phyloP scores from a whole-genome alignment of 2,888 invertebrate genomes.

The Tachina fera region DNA sequence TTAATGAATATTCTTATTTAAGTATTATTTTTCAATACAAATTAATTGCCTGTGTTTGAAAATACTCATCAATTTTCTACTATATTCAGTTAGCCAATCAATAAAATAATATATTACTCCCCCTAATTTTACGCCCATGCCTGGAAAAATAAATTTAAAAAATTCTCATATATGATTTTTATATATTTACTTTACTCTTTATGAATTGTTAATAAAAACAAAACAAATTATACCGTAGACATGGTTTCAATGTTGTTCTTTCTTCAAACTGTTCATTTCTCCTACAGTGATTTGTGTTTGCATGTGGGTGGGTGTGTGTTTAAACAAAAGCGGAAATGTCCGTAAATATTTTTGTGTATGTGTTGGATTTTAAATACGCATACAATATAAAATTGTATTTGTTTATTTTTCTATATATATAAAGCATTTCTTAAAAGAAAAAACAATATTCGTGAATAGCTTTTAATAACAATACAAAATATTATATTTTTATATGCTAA shows the following conservation, averaged over 20 bases:
- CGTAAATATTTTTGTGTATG: slow-evolving; percentile 16
- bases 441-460: slow-evolving; percentile 33
- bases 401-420: slow-evolving; percentile 10
- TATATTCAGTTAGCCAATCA: too few species aligned
- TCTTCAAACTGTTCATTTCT: neutral
- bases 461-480: neutral
- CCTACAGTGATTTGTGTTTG: neutral
- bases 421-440: neutral
- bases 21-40: too few species aligned
- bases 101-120: neutral
- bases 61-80: too few species aligned
- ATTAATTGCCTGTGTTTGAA: too few species aligned
- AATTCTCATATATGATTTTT: neutral
- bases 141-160: neutral
- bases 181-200: slow-evolving; percentile 14
- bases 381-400: slow-evolving; percentile 32
- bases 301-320: neutral
- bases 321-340: slow-evolving; percentile 53
- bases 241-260: slow-evolving; percentile 21
- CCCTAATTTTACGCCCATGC: neutral
- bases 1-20: too few species aligned
- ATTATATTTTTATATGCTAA: neutral
- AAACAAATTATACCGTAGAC: slow-evolving; percentile 14
- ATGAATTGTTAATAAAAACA: slow-evolving; percentile 48
- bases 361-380: neutral